Evolutionary conservation across 2,888 invertebrate species (phyloP).

Genomic region (Serrognathus titanus): DNA sequence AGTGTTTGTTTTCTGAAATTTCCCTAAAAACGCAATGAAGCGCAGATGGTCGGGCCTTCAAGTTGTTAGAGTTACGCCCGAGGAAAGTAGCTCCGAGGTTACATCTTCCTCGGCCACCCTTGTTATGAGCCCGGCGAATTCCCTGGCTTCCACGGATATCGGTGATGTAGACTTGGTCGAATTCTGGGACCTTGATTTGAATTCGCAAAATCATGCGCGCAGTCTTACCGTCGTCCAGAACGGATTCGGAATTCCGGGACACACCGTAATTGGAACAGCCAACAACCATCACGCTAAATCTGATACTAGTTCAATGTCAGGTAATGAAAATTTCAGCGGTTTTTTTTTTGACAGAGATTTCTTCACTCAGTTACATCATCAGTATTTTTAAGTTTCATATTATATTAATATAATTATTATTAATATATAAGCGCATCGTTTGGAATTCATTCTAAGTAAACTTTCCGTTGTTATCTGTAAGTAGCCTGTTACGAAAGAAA

Average conservation of each 20-base stretch:
- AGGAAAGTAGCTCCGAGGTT: slow-evolving; percentile 71
- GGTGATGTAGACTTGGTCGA: slow-evolving; percentile 70
- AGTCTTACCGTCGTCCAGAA: slow-evolving; percentile 39
- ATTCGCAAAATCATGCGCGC: slow-evolving; percentile 45
- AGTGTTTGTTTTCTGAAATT: not conserved
- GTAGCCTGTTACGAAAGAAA: too few relatives aligned
- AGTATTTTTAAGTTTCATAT: too few relatives aligned
- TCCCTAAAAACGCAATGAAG: slow-evolving; percentile 54
- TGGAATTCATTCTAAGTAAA: too few relatives aligned
- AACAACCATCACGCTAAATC: slow-evolving; percentile 40
- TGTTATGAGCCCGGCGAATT: slow-evolving; percentile 69
- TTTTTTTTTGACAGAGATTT: too few relatives aligned
- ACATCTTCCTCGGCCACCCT: slow-evolving; percentile 71
- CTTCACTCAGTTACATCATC: too few relatives aligned
- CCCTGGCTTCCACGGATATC: slow-evolving; percentile 72
- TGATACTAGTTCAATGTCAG: slow-evolving; percentile 51
- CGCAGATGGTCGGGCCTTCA: slow-evolving; percentile 67
- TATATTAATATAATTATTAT: too few relatives aligned
- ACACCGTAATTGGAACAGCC: slow-evolving; percentile 38
- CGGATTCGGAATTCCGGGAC: slow-evolving; percentile 43
- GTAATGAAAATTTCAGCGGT: slow-evolving; percentile 28
- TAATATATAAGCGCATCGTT: too few relatives aligned
- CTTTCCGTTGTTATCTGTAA: too few relatives aligned
- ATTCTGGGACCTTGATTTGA: slow-evolving; percentile 72
- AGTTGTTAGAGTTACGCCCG: slow-evolving; percentile 67